These are phyloP conservation scores for Ciona savignyi DNA, from an alignment of 23 tunicate species.

Conservation along the genomic window DNA sequence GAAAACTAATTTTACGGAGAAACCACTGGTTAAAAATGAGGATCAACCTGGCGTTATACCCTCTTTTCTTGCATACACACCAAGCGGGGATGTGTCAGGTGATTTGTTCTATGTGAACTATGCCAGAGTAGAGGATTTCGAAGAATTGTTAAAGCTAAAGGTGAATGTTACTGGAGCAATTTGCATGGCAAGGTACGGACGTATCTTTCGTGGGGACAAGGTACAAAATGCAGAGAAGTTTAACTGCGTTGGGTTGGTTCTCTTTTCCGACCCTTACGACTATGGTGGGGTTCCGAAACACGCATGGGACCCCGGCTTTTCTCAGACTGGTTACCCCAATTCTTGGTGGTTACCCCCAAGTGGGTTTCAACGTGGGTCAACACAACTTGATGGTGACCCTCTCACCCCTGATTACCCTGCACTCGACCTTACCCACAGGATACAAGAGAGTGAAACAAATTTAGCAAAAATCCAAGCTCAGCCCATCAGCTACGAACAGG, in stretches of 20 bases:
- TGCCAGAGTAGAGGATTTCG: constrained; percentile 80
- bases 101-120: constrained; percentile 86
- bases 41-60: constrained; percentile 26
- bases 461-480: constrained; percentile 71
- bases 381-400: constrained; percentile 59
- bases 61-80: constrained; percentile 59
- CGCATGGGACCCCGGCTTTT: constrained; percentile 2
- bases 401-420: constrained; percentile 84
- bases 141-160: constrained; percentile 4
- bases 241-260: constrained; percentile 67
- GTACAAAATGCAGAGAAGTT: constrained; percentile 51
- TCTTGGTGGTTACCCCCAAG: background rate
- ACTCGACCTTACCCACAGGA: constrained; percentile 51
- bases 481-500: constrained; percentile 80
- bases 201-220: constrained; percentile 73
- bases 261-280: constrained; percentile 79
- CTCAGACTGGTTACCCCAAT: background rate
- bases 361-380: background rate
- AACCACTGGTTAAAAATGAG: constrained; percentile 30
- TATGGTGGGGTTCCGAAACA: constrained; percentile 42
- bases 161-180: constrained; percentile 50
- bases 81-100: constrained; percentile 66
- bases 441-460: constrained; percentile 20
- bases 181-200: constrained; percentile 87
- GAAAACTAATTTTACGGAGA: constrained; percentile 43